A percentile compares a stretch with the other conserved stretches of the same genome.
phyloP scores from a whole-genome alignment of 2,113 vertebrate genomes.

The Zonotrichia leucophrys region DNA sequence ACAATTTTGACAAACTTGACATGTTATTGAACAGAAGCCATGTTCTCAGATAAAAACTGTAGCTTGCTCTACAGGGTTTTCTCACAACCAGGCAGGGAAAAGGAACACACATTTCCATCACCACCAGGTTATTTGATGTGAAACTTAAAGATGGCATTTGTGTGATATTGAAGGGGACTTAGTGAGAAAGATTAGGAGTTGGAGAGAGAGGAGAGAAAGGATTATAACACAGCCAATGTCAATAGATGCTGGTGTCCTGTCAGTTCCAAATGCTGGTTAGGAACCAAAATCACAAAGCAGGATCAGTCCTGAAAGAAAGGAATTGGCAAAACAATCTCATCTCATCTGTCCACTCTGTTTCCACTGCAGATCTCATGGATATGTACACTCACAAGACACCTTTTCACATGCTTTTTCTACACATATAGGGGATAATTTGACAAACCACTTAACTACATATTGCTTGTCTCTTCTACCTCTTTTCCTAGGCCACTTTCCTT shows the following conservation, averaged over 20 bases:
- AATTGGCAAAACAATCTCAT: not conserved
- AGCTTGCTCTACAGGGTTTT: conserved; percentile 67
- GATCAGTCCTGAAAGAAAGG: not conserved
- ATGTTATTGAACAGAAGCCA: conserved; percentile 69
- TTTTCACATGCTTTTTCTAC: not conserved
- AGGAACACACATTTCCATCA: conserved; percentile 58
- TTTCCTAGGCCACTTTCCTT: not conserved
- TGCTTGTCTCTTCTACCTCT: not conserved
- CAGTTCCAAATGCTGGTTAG: not conserved
- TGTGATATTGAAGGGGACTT: not conserved
- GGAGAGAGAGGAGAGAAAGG: not conserved
- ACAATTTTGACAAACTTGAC: conserved; percentile 78
- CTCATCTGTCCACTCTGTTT: not conserved
- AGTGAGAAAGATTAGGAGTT: not conserved
- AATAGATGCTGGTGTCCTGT: not conserved
- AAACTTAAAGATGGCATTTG: not conserved
- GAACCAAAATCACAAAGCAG: not conserved
- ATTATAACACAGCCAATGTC: not conserved
- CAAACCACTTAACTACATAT: not conserved
- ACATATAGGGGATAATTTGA: not conserved
- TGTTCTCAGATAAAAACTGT: conserved; percentile 66
- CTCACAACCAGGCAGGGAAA: conserved; percentile 67
- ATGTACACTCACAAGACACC: not conserved
- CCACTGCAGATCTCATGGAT: not conserved
- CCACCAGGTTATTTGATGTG: conserved; percentile 25